Percentiles rank a stretch among this genome's conserved stretches.
Conservation (phyloP, 2,888 invertebrate genomes). For the Lasioglossum zephyrum region DNA sequence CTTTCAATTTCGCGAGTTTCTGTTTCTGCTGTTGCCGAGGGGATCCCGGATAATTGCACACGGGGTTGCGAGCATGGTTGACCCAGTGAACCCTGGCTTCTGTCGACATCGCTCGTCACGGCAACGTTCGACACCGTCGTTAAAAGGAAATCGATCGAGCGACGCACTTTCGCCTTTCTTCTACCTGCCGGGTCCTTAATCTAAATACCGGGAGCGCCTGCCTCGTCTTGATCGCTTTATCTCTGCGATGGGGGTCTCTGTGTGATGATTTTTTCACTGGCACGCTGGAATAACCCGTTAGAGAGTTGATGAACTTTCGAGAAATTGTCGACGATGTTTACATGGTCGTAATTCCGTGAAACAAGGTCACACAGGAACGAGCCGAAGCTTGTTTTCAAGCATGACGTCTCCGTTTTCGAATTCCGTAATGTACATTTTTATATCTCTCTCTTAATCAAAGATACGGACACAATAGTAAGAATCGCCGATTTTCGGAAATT, state of each 20-base stretch:
- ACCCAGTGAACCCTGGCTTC: neutral
- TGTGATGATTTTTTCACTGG: constrained; percentile 18
- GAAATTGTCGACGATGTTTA: neutral
- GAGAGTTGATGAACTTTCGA: neutral
- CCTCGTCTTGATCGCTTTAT: neutral
- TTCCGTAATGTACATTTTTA: neutral
- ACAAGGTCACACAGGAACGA: neutral
- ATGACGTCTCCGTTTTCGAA: neutral
- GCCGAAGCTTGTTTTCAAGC: neutral
- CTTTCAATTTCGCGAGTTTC: constrained; percentile 13
- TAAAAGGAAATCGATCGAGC: constrained; percentile 22
- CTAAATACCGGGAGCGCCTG: neutral
- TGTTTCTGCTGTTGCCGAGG: constrained; percentile 3
- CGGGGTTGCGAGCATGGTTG: neutral
- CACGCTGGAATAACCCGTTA: neutral
- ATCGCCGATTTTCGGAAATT: accelerated
- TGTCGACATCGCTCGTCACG: neutral
- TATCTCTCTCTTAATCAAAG: neutral
- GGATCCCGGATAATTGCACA: constrained; percentile 17
- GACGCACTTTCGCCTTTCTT: constrained; percentile 16
- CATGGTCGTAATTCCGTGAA: neutral
- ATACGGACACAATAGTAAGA: neutral
- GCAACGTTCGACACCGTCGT: neutral
- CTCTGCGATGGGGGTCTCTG: neutral
- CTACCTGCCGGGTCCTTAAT: constrained; percentile 8